Conservation (phyloP, 2,797 vertebrate species). For the Graptemys geographica region DNA sequence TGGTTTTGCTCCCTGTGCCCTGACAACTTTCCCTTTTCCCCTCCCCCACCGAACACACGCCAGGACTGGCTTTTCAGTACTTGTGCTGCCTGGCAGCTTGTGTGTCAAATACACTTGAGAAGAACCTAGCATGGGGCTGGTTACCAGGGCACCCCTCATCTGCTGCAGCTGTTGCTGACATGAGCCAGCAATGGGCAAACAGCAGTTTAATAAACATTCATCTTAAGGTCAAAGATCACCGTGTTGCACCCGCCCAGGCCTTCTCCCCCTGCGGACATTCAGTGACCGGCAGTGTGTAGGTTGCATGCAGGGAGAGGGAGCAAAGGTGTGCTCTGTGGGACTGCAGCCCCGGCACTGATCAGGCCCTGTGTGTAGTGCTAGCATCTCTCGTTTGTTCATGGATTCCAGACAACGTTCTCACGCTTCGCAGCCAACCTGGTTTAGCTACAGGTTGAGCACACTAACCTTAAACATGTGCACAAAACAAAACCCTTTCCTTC, state of each 20-base stretch:
- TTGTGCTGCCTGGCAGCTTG: rapidly evolving
- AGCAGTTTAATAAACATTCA: too few relatives aligned
- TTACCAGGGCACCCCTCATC: rapidly evolving
- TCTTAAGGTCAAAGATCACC: neutral
- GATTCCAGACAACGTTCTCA: neutral
- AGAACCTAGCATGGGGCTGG: neutral
- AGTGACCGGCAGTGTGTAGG: too few relatives aligned
- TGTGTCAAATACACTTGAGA: neutral
- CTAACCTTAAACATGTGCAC: neutral
- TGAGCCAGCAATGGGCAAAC: too few relatives aligned
- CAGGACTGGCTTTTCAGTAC: neutral
- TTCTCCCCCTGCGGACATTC: neutral
- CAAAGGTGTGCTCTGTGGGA: neutral
- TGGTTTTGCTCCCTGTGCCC: rapidly evolving
- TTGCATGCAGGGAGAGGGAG: neutral
- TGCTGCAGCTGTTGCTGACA: neutral
- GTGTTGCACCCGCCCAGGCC: neutral
- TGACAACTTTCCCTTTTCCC: rapidly evolving
- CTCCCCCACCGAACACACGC: rapidly evolving
- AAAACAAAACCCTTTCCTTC: neutral
- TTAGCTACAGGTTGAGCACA: neutral
- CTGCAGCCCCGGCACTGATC: neutral
- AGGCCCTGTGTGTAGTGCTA: neutral
- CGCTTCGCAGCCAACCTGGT: neutral
- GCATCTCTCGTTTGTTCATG: neutral